Evolutionary conservation across 2,113 vertebrate species (phyloP), one percentile per base, ranked within the genome.

Genomic region (Hucho hucho): DNA sequence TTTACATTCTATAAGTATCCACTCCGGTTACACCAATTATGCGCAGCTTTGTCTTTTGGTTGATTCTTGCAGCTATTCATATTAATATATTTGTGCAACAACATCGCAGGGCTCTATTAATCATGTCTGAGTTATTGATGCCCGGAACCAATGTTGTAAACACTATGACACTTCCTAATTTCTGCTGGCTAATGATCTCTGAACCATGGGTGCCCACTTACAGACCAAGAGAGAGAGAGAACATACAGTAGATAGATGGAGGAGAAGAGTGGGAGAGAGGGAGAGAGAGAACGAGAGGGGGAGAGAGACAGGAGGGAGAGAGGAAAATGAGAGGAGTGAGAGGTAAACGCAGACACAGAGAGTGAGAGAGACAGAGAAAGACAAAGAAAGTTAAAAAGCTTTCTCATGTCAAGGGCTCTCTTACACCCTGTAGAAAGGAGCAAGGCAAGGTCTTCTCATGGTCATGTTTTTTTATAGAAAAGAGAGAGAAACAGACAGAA

Each of bases 111-210:
- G 37, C 37, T 43, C 37, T 43, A 43, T 43, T 43, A 43, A 43
- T 43, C 37, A 43, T 56, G 70, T 74, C 68, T 81, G 75, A 77
- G 80, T 82, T 82, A 84, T 84, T 84, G 73, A 80, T 82, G 75
- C 76, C 37, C 63, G 26, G 1, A 47, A 29, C 26, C 9, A 6
- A 56, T 77, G 70, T 82, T 78, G 75, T 72, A 69, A 65, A 83
- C 75, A 85, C 64, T 79, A 76, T 72, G 74, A 79, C 73, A 76
- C 70, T 74, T 81, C 46, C 72, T 82, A 47, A 82, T 79, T 84
- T 74, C 9, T 77, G 75, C 72, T 61, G 77, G 79, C 72, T 80
- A 77, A 84, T 79, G 69, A 77, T 79, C 64, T 67, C 61, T 32
- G 53, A 58, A 68, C 64, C 72, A 66, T 70, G n/a, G 74, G 58